Base-by-base conservation (phyloP, 37 sponge, comb jelly and placozoan genomes). In the Beroe forskalii region DNA sequence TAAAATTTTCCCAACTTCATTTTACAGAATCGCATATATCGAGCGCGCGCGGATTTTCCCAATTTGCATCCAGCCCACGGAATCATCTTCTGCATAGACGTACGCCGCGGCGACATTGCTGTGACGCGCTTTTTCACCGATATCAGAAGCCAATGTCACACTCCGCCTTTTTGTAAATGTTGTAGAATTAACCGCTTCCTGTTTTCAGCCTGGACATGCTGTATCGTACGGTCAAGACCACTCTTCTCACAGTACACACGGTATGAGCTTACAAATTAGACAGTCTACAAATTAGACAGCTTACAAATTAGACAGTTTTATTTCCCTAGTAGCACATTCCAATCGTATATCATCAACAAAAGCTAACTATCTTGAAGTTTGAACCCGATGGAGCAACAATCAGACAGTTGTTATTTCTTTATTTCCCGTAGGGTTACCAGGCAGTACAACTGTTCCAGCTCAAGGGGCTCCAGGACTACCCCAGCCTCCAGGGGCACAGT, bases 401-500 rank as follows among this genome's bases (percentile, higher is more conserved):
- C n/a, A n/a, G n/a, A n/a, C n/a, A n/a, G n/a, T n/a, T n/a, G n/a
- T n/a, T n/a, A n/a, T n/a, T n/a, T n/a, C n/a, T n/a, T n/a, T n/a
- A n/a, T n/a, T n/a, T 48, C 12, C 55, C 17, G 3, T 48, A 80
- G 86, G 86, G 3, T 28, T 80, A 24, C 86, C 86, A 24, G 86
- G 86, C 3, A 80, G 86, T 30, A 25, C 86, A 2, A 44, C 55
- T 2, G 72, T 69, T 9, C 72, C 72, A 9, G 72, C 72, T 9
- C 33, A 19, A 12, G 32, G 38, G 4, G 17, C 66, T 20, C 28
- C 38, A 31, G 72, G 86, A 0, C 86, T 80, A 1, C 86, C 55
- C 2, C 86, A 80, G 86, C 62, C 86, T 1, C 92, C 92, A 86
- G 89, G 90, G 39, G 90, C 91, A 55, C 90, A 89, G 28, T 91